A percentile compares a stretch with the other conserved stretches of the same genome.
Evolutionary conservation across 2,888 invertebrate species (phyloP).

Genomic region (Conomelus anceps): DNA sequence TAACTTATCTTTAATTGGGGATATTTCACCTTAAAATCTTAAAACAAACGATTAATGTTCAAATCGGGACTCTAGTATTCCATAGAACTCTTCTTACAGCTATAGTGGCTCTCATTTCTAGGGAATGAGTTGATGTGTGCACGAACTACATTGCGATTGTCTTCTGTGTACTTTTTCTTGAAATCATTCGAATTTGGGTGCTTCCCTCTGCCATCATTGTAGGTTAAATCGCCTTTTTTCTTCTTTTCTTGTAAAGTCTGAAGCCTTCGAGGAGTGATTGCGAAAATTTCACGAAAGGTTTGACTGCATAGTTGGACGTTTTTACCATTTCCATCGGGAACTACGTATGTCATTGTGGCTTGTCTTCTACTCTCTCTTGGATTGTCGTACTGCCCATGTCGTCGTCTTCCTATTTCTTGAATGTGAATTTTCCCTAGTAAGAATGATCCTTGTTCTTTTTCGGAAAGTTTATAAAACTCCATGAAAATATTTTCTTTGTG

Average conservation of each 20-base stretch:
- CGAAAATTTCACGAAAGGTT: not conserved
- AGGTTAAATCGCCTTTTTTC: not conserved
- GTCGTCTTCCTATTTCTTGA: not conserved
- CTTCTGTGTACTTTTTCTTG: constrained; percentile 2
- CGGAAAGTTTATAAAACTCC: not conserved
- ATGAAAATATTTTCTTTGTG: not conserved
- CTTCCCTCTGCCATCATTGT: not conserved
- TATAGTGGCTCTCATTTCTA: not conserved
- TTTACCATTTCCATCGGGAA: not conserved
- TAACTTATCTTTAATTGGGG: not conserved
- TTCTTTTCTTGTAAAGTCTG: not conserved
- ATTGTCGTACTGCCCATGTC: not conserved
- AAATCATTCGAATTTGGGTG: not conserved
- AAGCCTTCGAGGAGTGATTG: not conserved
- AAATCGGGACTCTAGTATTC: not conserved
- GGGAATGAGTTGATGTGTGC: not conserved
- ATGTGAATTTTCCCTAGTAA: not conserved
- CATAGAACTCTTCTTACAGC: not conserved
- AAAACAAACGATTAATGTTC: not conserved
- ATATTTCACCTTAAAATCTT: not conserved
- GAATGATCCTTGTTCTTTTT: not conserved
- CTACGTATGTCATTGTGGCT: not conserved
- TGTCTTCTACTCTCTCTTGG: not conserved
- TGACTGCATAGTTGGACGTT: not conserved
- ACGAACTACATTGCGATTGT: not conserved